Evolutionary conservation across 2,797 vertebrate species (phyloP), one percentile per base, ranked within the genome.

Genomic region (Sparidentex hasta): DNA sequence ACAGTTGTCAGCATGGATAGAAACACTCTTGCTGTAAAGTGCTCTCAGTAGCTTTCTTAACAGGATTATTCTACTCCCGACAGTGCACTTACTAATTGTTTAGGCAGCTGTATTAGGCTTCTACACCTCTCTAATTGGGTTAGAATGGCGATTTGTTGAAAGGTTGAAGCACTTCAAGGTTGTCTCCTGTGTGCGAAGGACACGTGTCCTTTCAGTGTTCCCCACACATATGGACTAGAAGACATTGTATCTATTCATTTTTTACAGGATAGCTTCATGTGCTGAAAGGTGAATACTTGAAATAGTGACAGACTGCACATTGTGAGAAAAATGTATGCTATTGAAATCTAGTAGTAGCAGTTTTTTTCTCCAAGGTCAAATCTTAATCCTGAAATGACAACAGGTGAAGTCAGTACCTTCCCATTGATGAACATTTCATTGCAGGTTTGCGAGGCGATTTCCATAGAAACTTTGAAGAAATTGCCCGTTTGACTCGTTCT

Each of bases 21-120:
- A 77, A 83, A 85, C 41, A 47, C 56, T 58, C 47, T 74, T 76
- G 78, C 79, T 81, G 43, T 51, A 68, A 77, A 81, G 69, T 56
- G 80, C 81, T 83, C 73, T 77, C 46, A 0, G 23, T 65, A 56
- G 70, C 80, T 61, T 81, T 69, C 68, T 52, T 89, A 92, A 93
- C 55, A 84, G 74, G 92, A 93, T 93, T 94, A 91, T 88, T 86
- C 84, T 72, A 78, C 87, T 87, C 68, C 74, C 27, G 1, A 84
- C 80, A 67, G 75, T 52, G 55, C 87, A 77, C 83, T 89, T 75
- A 67, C 78, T 90, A 90, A 93, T 91, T 90, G 86, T 92, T 91
- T 76, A 83, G 73, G 65, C 79, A 69, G 77, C 81, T 74, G 76
- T 84, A 80, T 87, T 68, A 79, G 83, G 70, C 79, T 70, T 83